Base-by-base conservation (phyloP, 2,797 vertebrate species). In the Darevskia mixta region DNA sequence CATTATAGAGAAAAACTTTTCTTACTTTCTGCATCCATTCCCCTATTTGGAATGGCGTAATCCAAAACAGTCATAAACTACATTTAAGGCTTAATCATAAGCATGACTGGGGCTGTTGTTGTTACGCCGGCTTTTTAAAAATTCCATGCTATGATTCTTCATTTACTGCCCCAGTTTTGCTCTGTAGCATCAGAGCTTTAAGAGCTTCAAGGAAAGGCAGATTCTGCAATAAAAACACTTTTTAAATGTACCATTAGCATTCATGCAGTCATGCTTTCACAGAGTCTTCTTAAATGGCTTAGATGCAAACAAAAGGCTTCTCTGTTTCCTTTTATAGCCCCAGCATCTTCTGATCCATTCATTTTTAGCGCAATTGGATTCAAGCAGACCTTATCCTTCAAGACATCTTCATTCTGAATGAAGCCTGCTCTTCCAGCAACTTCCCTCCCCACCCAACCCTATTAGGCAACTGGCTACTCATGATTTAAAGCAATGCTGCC, bases 191-290 rank as follows among this genome's bases (percentile, higher is more conserved):
- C 0, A 2, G 80, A 35, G 32, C 1, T 23, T 32, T 58, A 32
- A 87, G 86, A 90, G 61, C 88, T 91, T 85, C 67, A 55, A 89
- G 79, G 87, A 43, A 87, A 90, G 88, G 75, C 76, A n/a, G 78
- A 27, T 0, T 0, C 45, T 38, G 75, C 76, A 75, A 85, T 32
- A 88, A n/a, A 77, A 38, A 41, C 35, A 20, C 76, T 20, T 76
- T 13, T 27, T 75, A n/a, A 86, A 11, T 55, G 66, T 83, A 29
- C 66, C 43, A 55, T 23, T 79, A 79, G n/a, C 27, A 58, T 83
- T 79, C 45, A 41, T 83, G 3, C 41, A 58, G n/a, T 11, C 64
- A 38, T 83, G 43, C 43, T 69, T 38, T 27, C 64, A 32, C 7
- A 25, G 27, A 61, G 15, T 55, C 45, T 71, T 25, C 45, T 71